Evolutionary conservation across 1,140 invertebrate species (phyloP), one percentile per base, ranked within the genome.

Genomic region (Orussus abietinus): DNA sequence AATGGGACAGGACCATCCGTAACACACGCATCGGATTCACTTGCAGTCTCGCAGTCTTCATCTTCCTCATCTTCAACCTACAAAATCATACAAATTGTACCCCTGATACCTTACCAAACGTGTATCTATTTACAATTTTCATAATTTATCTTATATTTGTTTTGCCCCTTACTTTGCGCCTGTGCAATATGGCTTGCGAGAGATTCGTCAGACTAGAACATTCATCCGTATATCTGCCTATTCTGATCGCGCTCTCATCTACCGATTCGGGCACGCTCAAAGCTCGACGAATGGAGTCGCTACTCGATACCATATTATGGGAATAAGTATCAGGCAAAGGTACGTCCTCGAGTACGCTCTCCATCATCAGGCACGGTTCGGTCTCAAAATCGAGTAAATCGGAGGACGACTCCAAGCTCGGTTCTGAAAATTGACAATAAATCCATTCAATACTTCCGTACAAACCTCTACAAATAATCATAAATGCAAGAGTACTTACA

Each of bases 291-390:
- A 73, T 50, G 3, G 70, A 73, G 49, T 73, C 70, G 42, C 74
- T 71, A 25, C 80, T 81, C 20, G 81, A 83, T 2, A 84, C 74
- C 76, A 84, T 80, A 53, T 84, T 84, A 40, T 82, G 80, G 22
- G 80, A 79, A 62, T 84, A 79, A 9, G 80, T 80, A 42, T 84
- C 81, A 2, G 75, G 77, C 25, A 81, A 62, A 3, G 78, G 65
- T 17, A 83, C 81, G 58, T 84, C 81, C 60, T 84, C 81, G 20
- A 84, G 42, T 5, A 84, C 81, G 47, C 79, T 81, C 57, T 86
- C 85, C 75, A 85, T 86, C 77, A 86, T 85, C 14, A 88, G 66
- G 51, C 82, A 86, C 4, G 85, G 85, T 56, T 88, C 85, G 0
- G 84, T 86, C 72, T 86, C 85, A 3, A 84, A 86, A 64, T 86